Conservation (phyloP, 2,797 vertebrate species). For the Phrynocephalus guinanensis region DNA sequence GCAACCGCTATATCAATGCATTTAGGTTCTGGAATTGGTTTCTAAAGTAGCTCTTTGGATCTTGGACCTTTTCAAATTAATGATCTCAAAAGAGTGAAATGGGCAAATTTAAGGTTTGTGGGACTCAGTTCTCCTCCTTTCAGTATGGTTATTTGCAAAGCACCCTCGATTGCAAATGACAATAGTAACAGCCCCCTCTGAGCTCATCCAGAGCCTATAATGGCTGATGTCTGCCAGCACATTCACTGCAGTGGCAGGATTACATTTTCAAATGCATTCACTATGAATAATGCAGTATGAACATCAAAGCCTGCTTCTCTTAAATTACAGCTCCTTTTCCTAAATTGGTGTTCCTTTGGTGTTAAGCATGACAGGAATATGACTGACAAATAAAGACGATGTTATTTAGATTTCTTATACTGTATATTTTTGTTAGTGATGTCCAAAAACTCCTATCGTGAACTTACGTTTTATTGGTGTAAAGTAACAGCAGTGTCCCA, state of each 20-base stretch:
- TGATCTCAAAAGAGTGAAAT: neutral
- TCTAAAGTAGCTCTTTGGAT: neutral
- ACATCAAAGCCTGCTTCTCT: constrained; percentile 23
- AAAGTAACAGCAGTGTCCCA: neutral
- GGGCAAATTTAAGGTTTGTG: neutral
- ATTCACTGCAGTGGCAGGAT: constrained; percentile 7
- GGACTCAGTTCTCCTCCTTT: neutral
- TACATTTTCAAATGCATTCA: constrained; percentile 19
- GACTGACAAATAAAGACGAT: neutral
- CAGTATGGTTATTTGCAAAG: neutral
- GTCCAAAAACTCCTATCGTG: too few relatives aligned
- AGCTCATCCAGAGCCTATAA: constrained; percentile 22
- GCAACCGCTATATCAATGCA: neutral
- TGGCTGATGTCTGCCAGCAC: constrained; percentile 24
- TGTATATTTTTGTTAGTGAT: too few relatives aligned
- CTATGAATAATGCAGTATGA: constrained; percentile 35
- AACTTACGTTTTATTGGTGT: too few relatives aligned
- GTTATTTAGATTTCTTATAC: constrained; percentile 6
- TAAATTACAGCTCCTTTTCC: neutral
- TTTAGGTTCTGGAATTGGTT: neutral
- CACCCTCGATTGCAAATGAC: neutral
- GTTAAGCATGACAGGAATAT: neutral
- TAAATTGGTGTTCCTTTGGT: constrained; percentile 25
- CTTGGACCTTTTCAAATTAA: neutral
- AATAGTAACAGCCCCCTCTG: neutral